Evolutionary conservation across 2,888 invertebrate genomes (phyloP), one percentile per base, ranked within the genome.

Genomic region (Lycaena phlaeas): DNA sequence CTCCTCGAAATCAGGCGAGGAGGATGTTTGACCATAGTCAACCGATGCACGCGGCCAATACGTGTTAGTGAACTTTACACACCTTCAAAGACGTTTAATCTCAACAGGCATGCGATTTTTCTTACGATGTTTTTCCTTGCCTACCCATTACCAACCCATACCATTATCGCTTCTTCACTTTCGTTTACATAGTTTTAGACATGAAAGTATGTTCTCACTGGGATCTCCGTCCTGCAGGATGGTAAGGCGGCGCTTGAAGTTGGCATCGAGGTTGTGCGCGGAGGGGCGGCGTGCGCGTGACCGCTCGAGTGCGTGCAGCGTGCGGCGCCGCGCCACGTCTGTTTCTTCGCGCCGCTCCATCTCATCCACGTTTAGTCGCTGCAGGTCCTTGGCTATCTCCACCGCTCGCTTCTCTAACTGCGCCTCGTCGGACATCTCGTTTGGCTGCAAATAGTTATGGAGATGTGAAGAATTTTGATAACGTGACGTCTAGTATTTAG

Each of bases 211-310:
- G n/a, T n/a, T n/a, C 64, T 60, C 46, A 79, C 81, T 64, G 38
- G 87, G 72, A 56, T 89, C 89, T 54, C 91, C 90, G 36, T 91
- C 90, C 50, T 91, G 91, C 60, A 94, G 79, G 61, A 92, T 92
- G 41, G 93, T 90, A 66, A 96, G 93, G 26, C 97, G 86, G 54
- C 96, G 93, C 61, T 95, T 93, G 76, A 97, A 97, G 12, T 96
- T 97, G 12, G 96, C 95, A 68, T 97, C 97, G 40, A 97, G 81
- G 1, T 97, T 97, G 48, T 94, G 92, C 48, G 93, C 92, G 52
- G 92, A 93, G 26, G 92, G 88, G 42, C 93, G 91, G 53, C 91
- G 91, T 56, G 92, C 90, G 3, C 93, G 87, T 5, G 93, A 90
- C 50, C 92, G 91, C 64, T 97, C 97, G 41, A 97, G 79, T 63